Evolutionary conservation across 2,888 invertebrate species (phyloP), one percentile per base, ranked within the genome.

Genomic region (Cerceris rybyensis): DNA sequence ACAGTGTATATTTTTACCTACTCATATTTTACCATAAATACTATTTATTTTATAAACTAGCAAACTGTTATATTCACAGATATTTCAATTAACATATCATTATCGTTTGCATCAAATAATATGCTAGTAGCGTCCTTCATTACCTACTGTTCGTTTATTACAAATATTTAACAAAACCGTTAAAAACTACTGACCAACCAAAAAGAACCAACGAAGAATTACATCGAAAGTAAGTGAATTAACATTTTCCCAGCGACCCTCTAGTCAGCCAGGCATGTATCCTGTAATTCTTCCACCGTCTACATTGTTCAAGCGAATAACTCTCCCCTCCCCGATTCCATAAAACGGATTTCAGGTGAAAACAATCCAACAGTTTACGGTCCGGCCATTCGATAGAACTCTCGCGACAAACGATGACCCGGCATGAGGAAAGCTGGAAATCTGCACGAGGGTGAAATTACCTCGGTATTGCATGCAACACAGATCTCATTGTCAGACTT

Each of bases 231-330:
- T 41, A 58, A 39, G 16, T 17, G 9, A 52, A 52, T 71, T 55
- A 75, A 39, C 60, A 71, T 75, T 75, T 65, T 68, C 64, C 68
- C 68, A 52, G 68, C 55, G 54, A 78, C 70, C 78, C 71, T 52
- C 54, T 54, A 67, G 50, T 64, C 68, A 75, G 17, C 78, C 65
- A 41, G 67, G 17, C 78, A 64, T 75, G 46, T 50, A 71, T 68
- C 78, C 75, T 75, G 78, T 54, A 64, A 59, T 59, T 16, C 59
- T 16, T 7, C 42, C 42, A 14, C 67, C 54, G 54, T 55, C 61
- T 59, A 14, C 50, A 72, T 63, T 54, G 49, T 50, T 17, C 46
- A 14, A 16, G n/a, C 41, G 55, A 17, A 17, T 11, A 13, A 55
- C 55, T 55, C 55, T 11, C 5, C 17, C 7, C 8, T 17, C 28